Base-by-base conservation (phyloP, 2,797 vertebrate genomes). In the Ptychadena robeensis region DNA sequence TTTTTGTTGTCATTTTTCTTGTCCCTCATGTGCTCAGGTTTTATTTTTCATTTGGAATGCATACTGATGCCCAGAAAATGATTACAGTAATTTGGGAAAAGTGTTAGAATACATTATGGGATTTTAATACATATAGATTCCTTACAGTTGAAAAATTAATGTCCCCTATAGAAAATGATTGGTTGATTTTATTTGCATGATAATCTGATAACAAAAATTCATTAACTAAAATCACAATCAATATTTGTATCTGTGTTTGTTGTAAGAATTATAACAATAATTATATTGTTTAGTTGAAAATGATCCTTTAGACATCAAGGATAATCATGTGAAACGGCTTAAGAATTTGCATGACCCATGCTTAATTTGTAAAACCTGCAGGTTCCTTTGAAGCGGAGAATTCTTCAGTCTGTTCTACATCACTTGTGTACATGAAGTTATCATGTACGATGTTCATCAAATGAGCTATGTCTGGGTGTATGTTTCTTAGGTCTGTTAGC, bases 401-500 rank as follows among this genome's bases (percentile, higher is more conserved):
- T 25, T 61, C n/a, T 28, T 10, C 27, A 61, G 59, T 61, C 57
- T 61, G 57, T 61, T 61, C 25, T 61, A 9, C 25, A 61, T 61
- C 57, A 61, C 22, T 61, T n/a, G n/a, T 61, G 25, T 61, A 61
- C 57, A 61, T 61, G 57, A 61, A 61, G n/a, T 61, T 61, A 61
- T 61, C 59, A 61, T 61, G 28, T 61, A 61, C 28, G 59, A 61
- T 61, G 59, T 61, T 61, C 59, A 61, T 61, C 59, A 61, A 61
- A 61, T 28, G 9, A 61, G 59, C 59, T 61, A 0, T 61, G 27
- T 25, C 59, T 61, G 59, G n/a, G n/a, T 59, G 53, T 59, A 25
- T 59, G 53, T 61, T 61, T 61, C 27, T 61, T n/a, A 3, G 27
- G 9, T 10, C 9, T 61, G 59, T 12, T 27, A 27, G 59, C 59